Conservation (phyloP, 1,140 invertebrate genomes). For the Asbolus verrucosus region DNA sequence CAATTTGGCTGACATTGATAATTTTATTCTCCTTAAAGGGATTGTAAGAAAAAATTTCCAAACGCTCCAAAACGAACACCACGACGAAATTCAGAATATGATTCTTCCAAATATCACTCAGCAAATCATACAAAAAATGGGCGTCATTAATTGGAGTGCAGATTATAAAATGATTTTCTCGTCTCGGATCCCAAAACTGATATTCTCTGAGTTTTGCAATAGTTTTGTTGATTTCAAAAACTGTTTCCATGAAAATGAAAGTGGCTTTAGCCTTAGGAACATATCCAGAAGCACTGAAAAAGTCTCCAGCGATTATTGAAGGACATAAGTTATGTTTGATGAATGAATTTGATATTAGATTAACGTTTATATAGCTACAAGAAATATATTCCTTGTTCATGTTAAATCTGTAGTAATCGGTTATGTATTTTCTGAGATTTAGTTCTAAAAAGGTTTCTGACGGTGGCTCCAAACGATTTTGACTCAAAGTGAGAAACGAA, state of each 20-base stretch:
- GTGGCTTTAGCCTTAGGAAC: neutral
- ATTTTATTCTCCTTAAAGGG: neutral
- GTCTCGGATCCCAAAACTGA: neutral
- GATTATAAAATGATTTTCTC: constrained; percentile 14
- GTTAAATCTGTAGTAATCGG: neutral
- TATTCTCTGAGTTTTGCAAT: neutral
- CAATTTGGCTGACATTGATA: neutral
- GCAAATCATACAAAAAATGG: neutral
- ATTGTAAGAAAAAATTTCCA: constrained; percentile 7
- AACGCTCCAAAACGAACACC: neutral
- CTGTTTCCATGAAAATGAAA: constrained; percentile 2
- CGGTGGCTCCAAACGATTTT: too few species aligned
- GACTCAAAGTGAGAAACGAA: too few species aligned
- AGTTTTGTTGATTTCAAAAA: neutral
- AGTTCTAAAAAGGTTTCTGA: neutral
- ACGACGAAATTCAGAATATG: constrained; percentile 13
- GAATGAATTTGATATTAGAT: constrained; percentile 8
- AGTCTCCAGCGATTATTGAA: neutral
- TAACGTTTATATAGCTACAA: constrained; percentile 7
- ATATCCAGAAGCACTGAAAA: constrained; percentile 1
- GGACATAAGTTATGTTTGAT: constrained; percentile 14
- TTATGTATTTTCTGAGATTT: neutral
- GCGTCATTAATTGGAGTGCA: neutral
- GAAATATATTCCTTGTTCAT: too few species aligned
- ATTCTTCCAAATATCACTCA: neutral